Percentiles rank a stretch among this genome's conserved stretches.
phyloP scores from a whole-genome alignment of 2,113 vertebrate genomes.

The Hemiscyllium ocellatum region DNA sequence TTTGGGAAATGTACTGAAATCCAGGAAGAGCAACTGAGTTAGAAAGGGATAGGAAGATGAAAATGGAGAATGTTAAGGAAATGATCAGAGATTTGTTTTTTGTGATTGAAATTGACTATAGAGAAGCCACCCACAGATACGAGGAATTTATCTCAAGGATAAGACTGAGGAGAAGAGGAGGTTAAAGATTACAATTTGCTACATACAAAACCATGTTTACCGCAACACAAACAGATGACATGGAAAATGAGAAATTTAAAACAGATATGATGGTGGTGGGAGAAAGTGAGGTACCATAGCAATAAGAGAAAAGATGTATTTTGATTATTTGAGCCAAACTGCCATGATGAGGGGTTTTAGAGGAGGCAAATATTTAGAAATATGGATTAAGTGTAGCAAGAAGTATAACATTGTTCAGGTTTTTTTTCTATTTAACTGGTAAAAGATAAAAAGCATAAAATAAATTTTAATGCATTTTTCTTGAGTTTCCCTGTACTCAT shows the following conservation, averaged over 20 bases:
- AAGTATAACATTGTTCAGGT: too few relatives aligned
- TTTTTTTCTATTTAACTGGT: neutral
- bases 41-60: neutral
- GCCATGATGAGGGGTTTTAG: neutral
- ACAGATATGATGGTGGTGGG: neutral
- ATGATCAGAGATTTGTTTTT: neutral
- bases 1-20: neutral
- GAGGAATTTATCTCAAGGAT: neutral
- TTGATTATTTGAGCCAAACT: neutral
- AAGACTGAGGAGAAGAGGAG: neutral
- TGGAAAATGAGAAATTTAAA: neutral
- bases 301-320: neutral
- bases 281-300: neutral
- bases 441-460: neutral
- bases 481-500: neutral
- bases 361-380: neutral
- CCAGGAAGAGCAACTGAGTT: neutral
- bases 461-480: neutral
- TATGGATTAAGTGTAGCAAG: neutral
- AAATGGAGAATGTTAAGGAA: neutral
- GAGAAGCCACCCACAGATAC: neutral
- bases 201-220: neutral
- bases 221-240: too few relatives aligned
- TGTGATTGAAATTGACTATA: neutral
- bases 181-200: neutral